These are phyloP conservation scores for Enteromius thamalakanensis DNA, from an alignment of 2,797 vertebrate genomes.

Conservation along the genomic window DNA sequence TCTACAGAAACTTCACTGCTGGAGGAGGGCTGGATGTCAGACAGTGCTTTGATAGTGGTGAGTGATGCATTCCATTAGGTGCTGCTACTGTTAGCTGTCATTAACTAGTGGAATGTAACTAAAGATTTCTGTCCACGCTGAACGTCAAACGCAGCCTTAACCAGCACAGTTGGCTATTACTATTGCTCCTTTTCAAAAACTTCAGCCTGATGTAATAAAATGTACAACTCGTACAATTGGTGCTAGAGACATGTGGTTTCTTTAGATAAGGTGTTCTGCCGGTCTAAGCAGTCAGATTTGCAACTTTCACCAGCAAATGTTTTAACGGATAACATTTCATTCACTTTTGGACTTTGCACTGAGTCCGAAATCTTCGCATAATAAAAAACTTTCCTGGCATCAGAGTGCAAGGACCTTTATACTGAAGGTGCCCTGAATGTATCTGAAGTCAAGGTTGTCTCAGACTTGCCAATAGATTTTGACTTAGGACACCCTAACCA, in stretches of 20 bases:
- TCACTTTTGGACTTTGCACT: background rate
- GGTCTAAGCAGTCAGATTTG: background rate
- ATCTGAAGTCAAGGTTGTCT: background rate
- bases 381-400: too few relatives aligned
- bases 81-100: background rate
- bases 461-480: background rate
- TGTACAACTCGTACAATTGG: background rate
- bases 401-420: background rate
- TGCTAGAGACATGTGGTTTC: background rate
- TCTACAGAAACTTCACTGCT: slow-evolving; percentile 90
- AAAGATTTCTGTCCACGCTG: background rate
- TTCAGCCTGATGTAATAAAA: background rate
- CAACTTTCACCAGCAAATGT: background rate
- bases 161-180: background rate
- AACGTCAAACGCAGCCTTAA: background rate
- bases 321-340: background rate
- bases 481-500: background rate
- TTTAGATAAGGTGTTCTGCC: background rate
- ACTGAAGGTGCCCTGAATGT: background rate
- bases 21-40: slow-evolving; percentile 85
- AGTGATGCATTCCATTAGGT: slow-evolving; percentile 55
- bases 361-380: too few relatives aligned
- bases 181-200: background rate
- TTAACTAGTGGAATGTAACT: background rate
- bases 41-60: slow-evolving; percentile 91